Evolutionary conservation across 1,140 invertebrate species (phyloP).

Genomic region (Pteromalus puparum): DNA sequence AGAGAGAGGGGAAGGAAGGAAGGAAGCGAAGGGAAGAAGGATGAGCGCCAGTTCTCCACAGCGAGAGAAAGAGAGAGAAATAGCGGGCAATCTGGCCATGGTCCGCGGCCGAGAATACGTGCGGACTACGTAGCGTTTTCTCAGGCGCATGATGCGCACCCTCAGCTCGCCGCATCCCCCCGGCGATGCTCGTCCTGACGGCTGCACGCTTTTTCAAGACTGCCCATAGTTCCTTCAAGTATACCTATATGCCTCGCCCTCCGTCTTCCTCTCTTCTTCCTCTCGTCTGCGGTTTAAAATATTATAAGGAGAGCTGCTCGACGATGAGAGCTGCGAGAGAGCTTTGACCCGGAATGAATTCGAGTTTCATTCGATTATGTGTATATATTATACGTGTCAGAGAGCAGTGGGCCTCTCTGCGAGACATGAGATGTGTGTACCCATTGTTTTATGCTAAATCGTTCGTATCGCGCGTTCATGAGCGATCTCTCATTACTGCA

Average conservation of each 20-base stretch:
- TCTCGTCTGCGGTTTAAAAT: neutral
- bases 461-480: too few relatives aligned
- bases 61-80: slow-evolving; percentile 49
- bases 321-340: neutral
- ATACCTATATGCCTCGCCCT: neutral
- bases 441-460: too few relatives aligned
- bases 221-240: slow-evolving; percentile 5
- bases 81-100: slow-evolving; percentile 38
- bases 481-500: too few relatives aligned
- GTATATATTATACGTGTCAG: neutral
- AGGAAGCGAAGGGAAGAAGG: slow-evolving; percentile 30
- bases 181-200: slow-evolving; percentile 31
- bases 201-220: slow-evolving; percentile 8
- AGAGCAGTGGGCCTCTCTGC: neutral
- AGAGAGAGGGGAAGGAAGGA: neutral
- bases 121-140: slow-evolving; percentile 15
- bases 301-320: neutral
- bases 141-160: slow-evolving; percentile 22
- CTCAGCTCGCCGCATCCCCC: slow-evolving; percentile 16
- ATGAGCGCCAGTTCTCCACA: slow-evolving; percentile 52
- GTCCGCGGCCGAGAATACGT: slow-evolving; percentile 2
- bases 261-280: neutral
- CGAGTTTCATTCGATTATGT: neutral
- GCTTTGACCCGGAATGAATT: neutral
- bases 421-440: too few relatives aligned